Evolutionary conservation across 1,140 invertebrate species (phyloP), one percentile per base, ranked within the genome.

Genomic region (Cotesia typhae): DNA sequence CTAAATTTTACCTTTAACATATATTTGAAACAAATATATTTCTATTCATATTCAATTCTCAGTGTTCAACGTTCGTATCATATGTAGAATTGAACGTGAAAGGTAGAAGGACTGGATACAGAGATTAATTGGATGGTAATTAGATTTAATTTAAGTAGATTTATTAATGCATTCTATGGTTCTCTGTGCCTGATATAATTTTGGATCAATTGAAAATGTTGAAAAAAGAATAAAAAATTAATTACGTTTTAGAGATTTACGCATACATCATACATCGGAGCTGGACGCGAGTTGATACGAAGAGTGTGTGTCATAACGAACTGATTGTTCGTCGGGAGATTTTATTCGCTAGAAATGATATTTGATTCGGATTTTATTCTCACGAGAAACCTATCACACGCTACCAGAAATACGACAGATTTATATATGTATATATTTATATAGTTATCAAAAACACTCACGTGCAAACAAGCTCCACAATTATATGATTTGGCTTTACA

Each of bases 221-320:
- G 38, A n/a, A 38, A 47, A n/a, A 4, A 20, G 41, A 20, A 52
- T n/a, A 72, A 55, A 59, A 67, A 59, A 72, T 59, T 38, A 9
- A 66, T 66, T 72, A 38, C 36, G 12, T 37, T 28, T n/a, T 66
- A 59, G 65, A 66, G 53, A 55, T 64, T 59, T 37, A 53, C 20
- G 71, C 61, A 70, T 51, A 41, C 52, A 65, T 68, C 28, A 28
- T 28, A 28, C 1, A 28, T 59, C 69, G 67, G 10, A 47, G 41
- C 10, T 47, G 41, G 6, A 47, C 10, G 41, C 6, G 41, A 47
- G 41, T 47, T 47, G 41, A 47, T 47, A 47, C 41, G 41, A 7
- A 47, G 5, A 6, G 47, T 53, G 69, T 53, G 38, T 70, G 65
- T 63, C 68, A 73, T 79, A 76, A 80, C 76, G 76, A 80, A 78